Percentiles rank a stretch among this genome's conserved stretches.
phyloP scores from a whole-genome alignment of 35 echinoderm and acorn worm species.

The Diadema setosum region DNA sequence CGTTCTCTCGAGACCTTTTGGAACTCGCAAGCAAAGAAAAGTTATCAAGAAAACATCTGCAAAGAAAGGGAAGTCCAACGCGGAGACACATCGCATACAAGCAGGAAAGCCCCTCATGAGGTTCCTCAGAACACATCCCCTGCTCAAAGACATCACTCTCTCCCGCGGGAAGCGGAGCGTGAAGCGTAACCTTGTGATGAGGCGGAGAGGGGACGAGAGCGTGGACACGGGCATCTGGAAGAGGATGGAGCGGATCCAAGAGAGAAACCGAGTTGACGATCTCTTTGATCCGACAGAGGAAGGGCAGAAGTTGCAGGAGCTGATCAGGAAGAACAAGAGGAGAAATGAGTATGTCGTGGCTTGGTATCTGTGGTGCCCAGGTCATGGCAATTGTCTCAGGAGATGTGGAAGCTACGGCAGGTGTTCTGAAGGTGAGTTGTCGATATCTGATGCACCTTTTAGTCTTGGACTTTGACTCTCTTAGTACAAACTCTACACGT shows the following conservation, averaged over 20 bases:
- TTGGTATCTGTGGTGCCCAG: constrained; percentile 74
- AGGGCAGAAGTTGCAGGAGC: constrained; percentile 7
- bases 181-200: constrained; percentile 54
- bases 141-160: constrained; percentile 34
- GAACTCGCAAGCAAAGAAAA: not conserved
- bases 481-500: too few relatives aligned
- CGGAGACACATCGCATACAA: not conserved
- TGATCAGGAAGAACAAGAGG: constrained; percentile 5
- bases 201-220: constrained; percentile 8
- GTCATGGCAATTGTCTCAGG: constrained; percentile 57
- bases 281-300: constrained; percentile 50
- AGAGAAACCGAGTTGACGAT: constrained; percentile 57
- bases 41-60: not conserved
- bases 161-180: constrained; percentile 47
- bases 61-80: not conserved
- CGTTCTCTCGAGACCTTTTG: constrained; percentile 27
- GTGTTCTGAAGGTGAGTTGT: constrained; percentile 48
- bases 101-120: constrained; percentile 17
- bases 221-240: constrained; percentile 26
- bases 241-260: constrained; percentile 28
- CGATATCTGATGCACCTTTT: too few relatives aligned
- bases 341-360: constrained; percentile 55
- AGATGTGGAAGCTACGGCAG: constrained; percentile 56
- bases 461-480: too few relatives aligned
- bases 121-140: not conserved